phyloP scores from a whole-genome alignment of 37 sponge, comb jelly and placozoan species.

The Amphimedon queenslandica region DNA sequence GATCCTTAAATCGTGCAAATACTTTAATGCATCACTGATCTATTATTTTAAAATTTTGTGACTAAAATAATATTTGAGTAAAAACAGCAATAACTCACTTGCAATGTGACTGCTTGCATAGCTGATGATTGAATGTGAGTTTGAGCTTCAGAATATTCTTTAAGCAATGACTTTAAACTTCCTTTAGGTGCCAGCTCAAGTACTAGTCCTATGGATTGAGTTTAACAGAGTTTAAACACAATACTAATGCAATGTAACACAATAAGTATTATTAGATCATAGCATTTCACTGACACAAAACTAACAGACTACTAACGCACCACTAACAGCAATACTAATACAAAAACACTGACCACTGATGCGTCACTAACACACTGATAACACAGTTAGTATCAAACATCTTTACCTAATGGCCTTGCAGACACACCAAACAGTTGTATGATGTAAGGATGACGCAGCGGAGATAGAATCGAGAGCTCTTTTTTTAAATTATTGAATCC shows the following conservation, averaged over 20 bases:
- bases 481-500: slow-evolving; percentile 61
- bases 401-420: slow-evolving; percentile 48
- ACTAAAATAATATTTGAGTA: no score
- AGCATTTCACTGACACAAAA: no score
- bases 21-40: slow-evolving; percentile 35
- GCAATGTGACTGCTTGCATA: slow-evolving; percentile 33
- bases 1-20: slow-evolving; percentile 56
- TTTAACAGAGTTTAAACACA: no score
- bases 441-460: slow-evolving; percentile 53
- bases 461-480: slow-evolving; percentile 57
- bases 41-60: no score
- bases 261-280: no score
- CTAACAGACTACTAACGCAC: no score
- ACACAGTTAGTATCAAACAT: no score
- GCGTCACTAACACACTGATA: no score
- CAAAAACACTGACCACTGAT: no score
- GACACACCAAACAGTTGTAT: slow-evolving; percentile 45
- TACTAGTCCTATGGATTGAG: no score
- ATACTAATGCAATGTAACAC: no score
- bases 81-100: slow-evolving; percentile 35
- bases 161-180: slow-evolving; percentile 47
- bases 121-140: slow-evolving; percentile 15
- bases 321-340: no score
- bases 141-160: slow-evolving; percentile 18
- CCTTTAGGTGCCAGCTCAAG: slow-evolving; percentile 80